phyloP scores from a whole-genome alignment of 2,797 vertebrate species.

The Cynodonichthys magdalenae region DNA sequence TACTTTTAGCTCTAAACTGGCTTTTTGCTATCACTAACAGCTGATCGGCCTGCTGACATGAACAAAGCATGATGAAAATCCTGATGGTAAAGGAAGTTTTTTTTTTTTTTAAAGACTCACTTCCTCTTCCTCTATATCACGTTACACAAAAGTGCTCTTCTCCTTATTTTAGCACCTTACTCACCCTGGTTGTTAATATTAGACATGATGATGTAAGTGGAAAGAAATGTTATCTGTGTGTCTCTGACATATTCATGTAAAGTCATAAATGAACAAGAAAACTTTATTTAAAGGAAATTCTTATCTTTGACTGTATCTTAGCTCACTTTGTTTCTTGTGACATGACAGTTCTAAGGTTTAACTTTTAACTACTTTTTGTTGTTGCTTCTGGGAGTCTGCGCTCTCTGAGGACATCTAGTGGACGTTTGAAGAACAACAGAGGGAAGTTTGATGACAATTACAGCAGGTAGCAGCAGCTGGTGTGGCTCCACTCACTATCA shows the following conservation, averaged over 20 bases:
- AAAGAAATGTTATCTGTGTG: constrained; percentile 11
- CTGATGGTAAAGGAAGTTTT: background rate
- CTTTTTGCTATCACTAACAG: background rate
- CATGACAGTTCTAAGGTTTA: background rate
- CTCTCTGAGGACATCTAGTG: constrained; percentile 48
- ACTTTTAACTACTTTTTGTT: background rate
- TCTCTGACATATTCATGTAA: background rate
- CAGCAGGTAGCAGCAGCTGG: constrained; percentile 1
- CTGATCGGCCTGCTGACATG: constrained; percentile 4
- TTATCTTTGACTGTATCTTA: background rate
- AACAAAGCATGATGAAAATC: constrained; percentile 5
- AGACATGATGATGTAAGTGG: constrained; percentile 32
- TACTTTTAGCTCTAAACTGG: too few relatives aligned
- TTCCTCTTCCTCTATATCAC: constrained; percentile 32
- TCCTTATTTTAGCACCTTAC: constrained; percentile 19
- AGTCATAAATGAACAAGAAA: background rate
- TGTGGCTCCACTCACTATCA: background rate
- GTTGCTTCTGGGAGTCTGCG: background rate
- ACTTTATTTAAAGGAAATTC: background rate
- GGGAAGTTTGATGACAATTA: constrained; percentile 8
- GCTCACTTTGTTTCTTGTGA: too few relatives aligned
- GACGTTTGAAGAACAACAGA: constrained; percentile 1
- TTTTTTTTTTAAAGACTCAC: constrained; percentile 25
- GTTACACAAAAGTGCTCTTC: background rate
- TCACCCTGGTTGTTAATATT: constrained; percentile 30